phyloP scores from a whole-genome alignment of 2,888 invertebrate genomes.

The Loripinus fragilis region DNA sequence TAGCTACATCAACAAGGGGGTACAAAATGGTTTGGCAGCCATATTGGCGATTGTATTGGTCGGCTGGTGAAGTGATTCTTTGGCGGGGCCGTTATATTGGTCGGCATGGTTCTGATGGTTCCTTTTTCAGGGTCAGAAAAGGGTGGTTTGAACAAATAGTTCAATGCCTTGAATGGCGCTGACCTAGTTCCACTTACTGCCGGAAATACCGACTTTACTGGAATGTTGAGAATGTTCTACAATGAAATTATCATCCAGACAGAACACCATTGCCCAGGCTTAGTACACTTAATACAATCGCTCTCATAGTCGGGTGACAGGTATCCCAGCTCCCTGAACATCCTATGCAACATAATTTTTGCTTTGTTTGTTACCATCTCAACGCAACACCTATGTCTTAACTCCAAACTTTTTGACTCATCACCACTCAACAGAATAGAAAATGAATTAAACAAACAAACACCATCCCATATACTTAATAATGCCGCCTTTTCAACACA shows the following conservation, averaged over 20 bases:
- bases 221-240: slow-evolving; percentile 25
- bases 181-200: slow-evolving; percentile 25
- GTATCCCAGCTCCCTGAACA: not conserved
- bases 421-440: not conserved
- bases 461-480: slow-evolving; percentile 4
- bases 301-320: slow-evolving; percentile 24
- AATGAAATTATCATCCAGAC: slow-evolving; percentile 30
- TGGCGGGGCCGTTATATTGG: not conserved
- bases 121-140: not conserved
- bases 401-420: not conserved
- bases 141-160: not conserved
- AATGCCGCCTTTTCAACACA: not conserved
- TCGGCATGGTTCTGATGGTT: not conserved
- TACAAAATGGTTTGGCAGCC: too few species aligned
- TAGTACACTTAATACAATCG: slow-evolving; percentile 11
- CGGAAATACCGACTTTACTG: slow-evolving; percentile 28
- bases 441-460: slow-evolving; percentile 17
- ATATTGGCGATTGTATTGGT: too few species aligned
- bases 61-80: not conserved
- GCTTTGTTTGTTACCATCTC: not conserved
- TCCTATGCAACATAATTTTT: not conserved
- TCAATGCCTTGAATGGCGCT: slow-evolving; percentile 10
- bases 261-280: slow-evolving; percentile 26
- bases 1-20: too few species aligned
- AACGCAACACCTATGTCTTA: slow-evolving; percentile 12